phyloP scores from a whole-genome alignment of 2,797 vertebrate species.

The Takifugu ocellatus region DNA sequence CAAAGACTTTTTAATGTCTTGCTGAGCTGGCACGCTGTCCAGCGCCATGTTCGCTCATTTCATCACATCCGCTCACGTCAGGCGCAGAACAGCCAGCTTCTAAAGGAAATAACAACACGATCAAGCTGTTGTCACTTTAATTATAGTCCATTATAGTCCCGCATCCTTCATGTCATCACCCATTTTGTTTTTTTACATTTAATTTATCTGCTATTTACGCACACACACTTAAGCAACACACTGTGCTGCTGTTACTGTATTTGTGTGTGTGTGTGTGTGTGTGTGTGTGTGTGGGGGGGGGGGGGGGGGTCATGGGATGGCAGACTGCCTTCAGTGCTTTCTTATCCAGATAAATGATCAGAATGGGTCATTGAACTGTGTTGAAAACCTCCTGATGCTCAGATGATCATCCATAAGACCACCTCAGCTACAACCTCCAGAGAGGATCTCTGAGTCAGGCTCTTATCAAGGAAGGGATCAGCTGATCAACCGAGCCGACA shows the following conservation, averaged over 20 bases:
- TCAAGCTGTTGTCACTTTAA: too few species aligned
- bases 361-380: background rate
- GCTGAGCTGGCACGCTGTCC: conserved; percentile 23
- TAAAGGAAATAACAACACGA: background rate
- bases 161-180: too few species aligned
- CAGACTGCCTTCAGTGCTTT: too few species aligned
- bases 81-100: background rate
- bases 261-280: too few species aligned
- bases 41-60: background rate
- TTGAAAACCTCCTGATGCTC: background rate
- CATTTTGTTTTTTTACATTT: too few species aligned
- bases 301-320: too few species aligned
- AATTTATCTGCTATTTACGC: too few species aligned
- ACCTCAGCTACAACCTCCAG: background rate
- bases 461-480: background rate
- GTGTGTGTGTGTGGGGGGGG: too few species aligned
- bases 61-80: conserved; percentile 17
- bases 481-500: conserved; percentile 3
- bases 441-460: background rate
- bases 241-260: too few species aligned
- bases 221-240: too few species aligned
- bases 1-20: conserved; percentile 25
- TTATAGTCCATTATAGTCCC: too few species aligned
- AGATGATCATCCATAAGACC: background rate
- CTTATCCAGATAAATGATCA: background rate